Evolutionary conservation across 1,140 invertebrate genomes (phyloP), one percentile per base, ranked within the genome.

Genomic region (Temnothorax nylanderi): DNA sequence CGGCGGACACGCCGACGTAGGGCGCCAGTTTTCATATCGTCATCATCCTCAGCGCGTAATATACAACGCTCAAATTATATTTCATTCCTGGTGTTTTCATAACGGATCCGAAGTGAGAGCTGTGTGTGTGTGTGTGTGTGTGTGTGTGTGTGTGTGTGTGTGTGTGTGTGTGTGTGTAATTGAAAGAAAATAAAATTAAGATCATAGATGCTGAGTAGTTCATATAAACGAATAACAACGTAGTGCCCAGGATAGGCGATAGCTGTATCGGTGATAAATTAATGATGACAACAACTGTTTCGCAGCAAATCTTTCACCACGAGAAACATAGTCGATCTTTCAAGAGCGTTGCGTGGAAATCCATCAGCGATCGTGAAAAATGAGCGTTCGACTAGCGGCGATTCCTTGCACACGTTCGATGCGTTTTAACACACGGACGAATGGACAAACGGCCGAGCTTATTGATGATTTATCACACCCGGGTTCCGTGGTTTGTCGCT

Each of bases 391-490:
- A 34, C 67, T 32, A 26, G 18, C 41, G 51, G 80, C 54, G 26
- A 82, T 82, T 82, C 32, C 80, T 82, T 58, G 51, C 51, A 41
- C 37, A 18, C 65, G 32, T 71, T 56, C 77, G 64, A 81, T 69
- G 67, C 80, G 18, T 58, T 82, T 82, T 60, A 74, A 74, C 80
- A 74, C 37, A 11, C 67, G 41, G 56, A n/a, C 80, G 47, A 71
- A 81, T 81, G 80, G 41, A 75, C 69, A 49, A 75, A 84, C 67
- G 41, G 18, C n/a, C 80, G 26, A 47, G 72, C 80, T 84, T 60
- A 75, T 44, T 71, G n/a, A 44, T 56, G 69, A 84, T 84, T 84
- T 60, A 84, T 84, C 69, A 84, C 69, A 26, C 69, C 5, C 58
- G n/a, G 41, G 5, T 80, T 18, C 37, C 77, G 26, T 13, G n/a